phyloP scores from a whole-genome alignment of 2,113 vertebrate genomes.

The Aptenodytes patagonicus region DNA sequence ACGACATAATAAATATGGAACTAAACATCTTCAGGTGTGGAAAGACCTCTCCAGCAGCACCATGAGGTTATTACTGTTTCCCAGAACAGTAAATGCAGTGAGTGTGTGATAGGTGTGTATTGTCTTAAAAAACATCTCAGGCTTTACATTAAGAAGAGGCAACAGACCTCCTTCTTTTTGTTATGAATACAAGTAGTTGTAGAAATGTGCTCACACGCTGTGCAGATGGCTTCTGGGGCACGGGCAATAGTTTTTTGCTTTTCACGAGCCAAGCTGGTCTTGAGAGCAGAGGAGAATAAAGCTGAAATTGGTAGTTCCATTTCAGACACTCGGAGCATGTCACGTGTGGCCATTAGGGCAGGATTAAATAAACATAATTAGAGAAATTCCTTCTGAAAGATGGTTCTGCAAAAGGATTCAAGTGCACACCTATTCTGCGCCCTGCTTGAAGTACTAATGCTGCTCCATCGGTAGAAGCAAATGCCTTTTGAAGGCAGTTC shows the following conservation, averaged over 20 bases:
- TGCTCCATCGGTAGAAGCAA: constrained; percentile 18
- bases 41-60: neutral
- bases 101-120: neutral
- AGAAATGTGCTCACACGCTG: neutral
- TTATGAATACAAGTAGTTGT: neutral
- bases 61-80: neutral
- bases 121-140: neutral
- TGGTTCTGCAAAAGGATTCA: neutral
- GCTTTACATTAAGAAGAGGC: neutral
- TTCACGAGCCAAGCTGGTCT: neutral
- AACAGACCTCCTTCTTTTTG: neutral
- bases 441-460: constrained; percentile 42
- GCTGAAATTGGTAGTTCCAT: neutral
- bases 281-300: neutral
- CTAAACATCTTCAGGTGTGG: neutral
- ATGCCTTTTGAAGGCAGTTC: constrained; percentile 57
- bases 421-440: neutral
- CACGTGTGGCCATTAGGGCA: neutral
- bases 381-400: neutral
- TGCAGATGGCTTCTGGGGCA: neutral
- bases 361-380: constrained; percentile 42
- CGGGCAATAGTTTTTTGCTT: neutral
- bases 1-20: neutral
- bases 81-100: neutral
- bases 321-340: neutral